A percentile compares a stretch with the other conserved stretches of the same genome.
Evolutionary conservation across 1,140 invertebrate species (phyloP).

Genomic region (Tetragnatha versicolor): DNA sequence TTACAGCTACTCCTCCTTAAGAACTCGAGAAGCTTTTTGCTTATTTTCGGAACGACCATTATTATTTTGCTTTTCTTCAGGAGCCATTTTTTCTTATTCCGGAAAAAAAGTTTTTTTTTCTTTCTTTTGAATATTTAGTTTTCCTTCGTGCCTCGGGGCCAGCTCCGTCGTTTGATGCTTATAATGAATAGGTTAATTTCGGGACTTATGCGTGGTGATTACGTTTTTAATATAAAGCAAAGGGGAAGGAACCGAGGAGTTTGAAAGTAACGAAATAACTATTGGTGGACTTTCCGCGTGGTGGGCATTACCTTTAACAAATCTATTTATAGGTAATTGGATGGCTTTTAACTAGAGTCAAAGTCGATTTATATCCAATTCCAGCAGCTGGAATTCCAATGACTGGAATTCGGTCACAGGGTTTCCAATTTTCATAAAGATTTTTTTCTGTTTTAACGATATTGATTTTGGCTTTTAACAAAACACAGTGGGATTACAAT

Average conservation of each 20-base stretch:
- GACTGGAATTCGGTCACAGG: too few species aligned
- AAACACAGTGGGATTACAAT: too few species aligned
- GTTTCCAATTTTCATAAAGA: too few species aligned
- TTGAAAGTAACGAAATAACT: slow-evolving; percentile 25
- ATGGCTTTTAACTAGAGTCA: too few species aligned
- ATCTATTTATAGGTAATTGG: slow-evolving; percentile 17
- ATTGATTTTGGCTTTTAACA: too few species aligned
- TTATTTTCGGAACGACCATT: slow-evolving; percentile 22
- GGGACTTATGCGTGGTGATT: slow-evolving; percentile 27
- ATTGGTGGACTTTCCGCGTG: slow-evolving; percentile 4
- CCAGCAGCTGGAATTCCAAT: too few species aligned
- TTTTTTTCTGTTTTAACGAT: too few species aligned
- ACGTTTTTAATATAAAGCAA: slow-evolving; percentile 33
- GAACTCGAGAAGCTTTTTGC: slow-evolving; percentile 1
- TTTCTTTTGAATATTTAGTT: slow-evolving; percentile 5
- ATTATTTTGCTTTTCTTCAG: slow-evolving; percentile 8
- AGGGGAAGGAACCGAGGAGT: background rate
- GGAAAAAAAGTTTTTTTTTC: background rate
- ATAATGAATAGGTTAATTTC: slow-evolving; percentile 49
- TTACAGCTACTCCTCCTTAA: slow-evolving; percentile 18
- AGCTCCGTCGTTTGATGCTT: background rate
- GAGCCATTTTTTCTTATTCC: slow-evolving; percentile 6
- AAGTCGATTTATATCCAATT: too few species aligned
- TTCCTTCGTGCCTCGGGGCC: background rate
- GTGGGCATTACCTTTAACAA: slow-evolving; percentile 2